Percentiles rank a stretch among this genome's conserved stretches.
These are phyloP conservation scores for Mycteria americana DNA, from an alignment of 2,797 vertebrate genomes.

Conservation along the genomic window DNA sequence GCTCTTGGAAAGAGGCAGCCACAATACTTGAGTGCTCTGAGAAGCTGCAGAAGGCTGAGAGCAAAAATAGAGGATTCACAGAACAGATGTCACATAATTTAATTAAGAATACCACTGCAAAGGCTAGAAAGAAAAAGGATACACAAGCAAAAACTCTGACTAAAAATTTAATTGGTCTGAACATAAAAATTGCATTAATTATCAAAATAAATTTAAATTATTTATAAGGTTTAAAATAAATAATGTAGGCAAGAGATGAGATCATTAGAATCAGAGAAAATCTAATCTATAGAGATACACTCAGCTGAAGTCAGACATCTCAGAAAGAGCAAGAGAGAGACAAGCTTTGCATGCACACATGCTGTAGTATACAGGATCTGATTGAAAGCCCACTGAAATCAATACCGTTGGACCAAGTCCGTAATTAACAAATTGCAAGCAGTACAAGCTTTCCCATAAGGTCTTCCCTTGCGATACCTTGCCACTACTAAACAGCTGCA, in stretches of 20 bases:
- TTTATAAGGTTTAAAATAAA: neutral
- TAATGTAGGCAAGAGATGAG: neutral
- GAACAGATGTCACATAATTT: neutral
- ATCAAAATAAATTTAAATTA: neutral
- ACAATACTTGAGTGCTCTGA: neutral
- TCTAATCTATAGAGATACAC: neutral
- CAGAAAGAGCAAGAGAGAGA: neutral
- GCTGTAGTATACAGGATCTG: neutral
- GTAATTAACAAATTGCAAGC: neutral
- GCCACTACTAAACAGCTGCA: neutral
- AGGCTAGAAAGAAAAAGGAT: neutral
- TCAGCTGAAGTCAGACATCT: neutral
- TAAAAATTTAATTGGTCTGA: neutral
- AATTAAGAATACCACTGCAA: neutral
- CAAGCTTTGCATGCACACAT: neutral
- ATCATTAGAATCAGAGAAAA: neutral
- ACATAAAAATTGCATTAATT: neutral
- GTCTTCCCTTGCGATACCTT: neutral
- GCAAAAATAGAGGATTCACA: neutral
- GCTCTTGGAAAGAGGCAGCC: neutral
- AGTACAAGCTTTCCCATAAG: neutral
- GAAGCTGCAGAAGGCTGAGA: neutral
- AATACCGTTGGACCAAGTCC: neutral
- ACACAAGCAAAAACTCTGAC: neutral
- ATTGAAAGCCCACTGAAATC: neutral